Base-by-base conservation (phyloP, 2,888 invertebrate genomes). In the Euplagia quadripunctaria region DNA sequence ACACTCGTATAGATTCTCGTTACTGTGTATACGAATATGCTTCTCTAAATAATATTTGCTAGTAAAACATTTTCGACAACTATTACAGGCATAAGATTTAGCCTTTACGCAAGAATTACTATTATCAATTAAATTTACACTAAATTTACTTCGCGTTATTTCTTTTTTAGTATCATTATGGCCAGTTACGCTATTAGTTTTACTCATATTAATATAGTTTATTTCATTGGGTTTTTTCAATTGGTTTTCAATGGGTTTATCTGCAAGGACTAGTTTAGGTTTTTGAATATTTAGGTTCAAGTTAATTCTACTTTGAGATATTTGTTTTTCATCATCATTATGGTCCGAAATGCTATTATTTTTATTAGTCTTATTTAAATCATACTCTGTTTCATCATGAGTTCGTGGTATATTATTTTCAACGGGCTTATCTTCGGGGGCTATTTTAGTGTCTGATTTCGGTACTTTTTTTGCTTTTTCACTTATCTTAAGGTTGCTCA, bases 401-500 rank as follows among this genome's bases (percentile, higher is more conserved):
- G 31, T 61, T 31, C 31, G 46, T 17, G 51, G 7, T 58, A 41
- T 64, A 17, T 20, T 64, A 43, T 20, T 70, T 42, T 43, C 43
- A 42, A 58, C 66, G 8, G 55, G 61, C 16, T 20, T 61, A 12
- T 20, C 49, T 16, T 68, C 3, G 51, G 46, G 71, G 8, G 64
- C 51, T 74, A 67, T 79, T 66, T 76, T 79, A 3, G 65, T 55
- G 64, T 31, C 46, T 20, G 9, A 58, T 17, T 52, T 65, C 14
- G 16, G 16, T 55, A 64, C 52, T 43, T 20, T 55, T 2, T 58
- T 20, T 8, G 55, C 14, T 68, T 58, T 14, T 43, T 55, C 55
- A 43, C 64, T 4, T 31, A 42, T 71, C n/a, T 20, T 41, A 31
- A 16, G 41, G 52, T 46, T 46, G 31, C 58, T 55, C n/a, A 55